These are phyloP conservation scores for Pseudochirops cupreus DNA, from an alignment of 2,797 vertebrate species.

Conservation along the genomic window DNA sequence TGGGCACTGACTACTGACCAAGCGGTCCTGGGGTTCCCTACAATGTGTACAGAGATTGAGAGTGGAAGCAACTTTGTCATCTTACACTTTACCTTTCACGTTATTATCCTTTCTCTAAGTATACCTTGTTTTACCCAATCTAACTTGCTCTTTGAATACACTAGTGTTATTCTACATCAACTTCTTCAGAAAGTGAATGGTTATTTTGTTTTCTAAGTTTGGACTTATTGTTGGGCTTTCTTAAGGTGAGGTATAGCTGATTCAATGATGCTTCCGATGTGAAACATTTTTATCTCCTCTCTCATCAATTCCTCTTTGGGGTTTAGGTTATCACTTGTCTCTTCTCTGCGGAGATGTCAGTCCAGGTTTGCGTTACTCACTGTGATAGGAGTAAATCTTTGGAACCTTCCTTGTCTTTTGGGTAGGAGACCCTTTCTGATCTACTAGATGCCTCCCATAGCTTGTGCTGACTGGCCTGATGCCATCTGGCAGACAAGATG, in stretches of 20 bases:
- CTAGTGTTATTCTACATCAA: neutral
- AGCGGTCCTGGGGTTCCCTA: neutral
- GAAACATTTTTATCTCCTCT: neutral
- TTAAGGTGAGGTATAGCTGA: neutral
- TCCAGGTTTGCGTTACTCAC: neutral
- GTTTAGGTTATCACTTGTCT: neutral
- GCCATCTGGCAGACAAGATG: neutral
- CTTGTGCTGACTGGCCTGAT: neutral
- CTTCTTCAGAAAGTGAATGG: slow-evolving; percentile 27
- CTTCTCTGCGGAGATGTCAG: neutral
- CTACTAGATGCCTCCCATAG: neutral
- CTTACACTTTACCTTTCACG: neutral
- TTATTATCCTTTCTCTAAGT: neutral
- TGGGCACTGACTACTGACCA: neutral
- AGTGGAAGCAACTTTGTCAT: neutral
- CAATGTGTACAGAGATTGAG: neutral
- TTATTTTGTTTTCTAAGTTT: slow-evolving; percentile 1
- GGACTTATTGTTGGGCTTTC: neutral
- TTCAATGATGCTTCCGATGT: neutral
- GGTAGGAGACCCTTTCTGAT: neutral
- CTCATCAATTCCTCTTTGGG: neutral
- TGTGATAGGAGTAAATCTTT: neutral
- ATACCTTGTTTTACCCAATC: neutral
- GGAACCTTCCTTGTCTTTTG: neutral
- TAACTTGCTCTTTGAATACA: slow-evolving; percentile 43